Conservation (phyloP, 2,113 vertebrate species). For the Corydoras maculifer region DNA sequence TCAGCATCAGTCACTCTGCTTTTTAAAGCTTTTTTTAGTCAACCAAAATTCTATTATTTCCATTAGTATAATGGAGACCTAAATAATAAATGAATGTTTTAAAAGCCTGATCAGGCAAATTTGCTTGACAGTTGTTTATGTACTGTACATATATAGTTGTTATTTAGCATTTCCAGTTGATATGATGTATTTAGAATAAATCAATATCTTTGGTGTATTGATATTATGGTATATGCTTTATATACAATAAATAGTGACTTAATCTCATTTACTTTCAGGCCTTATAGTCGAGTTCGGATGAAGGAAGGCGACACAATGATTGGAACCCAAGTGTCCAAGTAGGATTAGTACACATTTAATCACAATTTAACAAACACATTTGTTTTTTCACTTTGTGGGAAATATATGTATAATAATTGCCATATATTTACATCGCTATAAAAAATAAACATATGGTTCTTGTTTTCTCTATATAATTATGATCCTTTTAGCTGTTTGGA, state of each 20-base stretch:
- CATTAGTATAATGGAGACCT: too few relatives aligned
- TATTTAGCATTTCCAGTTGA: not conserved
- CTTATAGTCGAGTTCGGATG: conserved; percentile 42
- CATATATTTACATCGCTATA: not conserved
- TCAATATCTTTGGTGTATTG: not conserved
- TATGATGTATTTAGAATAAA: not conserved
- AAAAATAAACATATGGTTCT: too few relatives aligned
- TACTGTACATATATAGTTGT: too few relatives aligned
- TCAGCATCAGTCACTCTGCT: too few relatives aligned
- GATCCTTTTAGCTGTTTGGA: too few relatives aligned
- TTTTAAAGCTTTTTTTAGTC: too few relatives aligned
- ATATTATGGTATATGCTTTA: not conserved
- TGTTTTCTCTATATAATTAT: too few relatives aligned
- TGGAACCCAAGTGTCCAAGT: conserved; percentile 72
- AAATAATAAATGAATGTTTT: too few relatives aligned
- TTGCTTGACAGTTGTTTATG: too few relatives aligned
- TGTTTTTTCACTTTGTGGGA: not conserved
- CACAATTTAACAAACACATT: not conserved
- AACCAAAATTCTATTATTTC: too few relatives aligned
- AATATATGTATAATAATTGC: not conserved
- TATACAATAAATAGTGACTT: too few relatives aligned
- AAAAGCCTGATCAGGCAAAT: too few relatives aligned
- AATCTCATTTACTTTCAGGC: conserved; percentile 43
- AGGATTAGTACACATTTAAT: conserved; percentile 37
- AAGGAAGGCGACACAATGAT: conserved; percentile 71